Evolutionary conservation across 2,888 invertebrate species (phyloP).

Genomic region (Gibbula magus): DNA sequence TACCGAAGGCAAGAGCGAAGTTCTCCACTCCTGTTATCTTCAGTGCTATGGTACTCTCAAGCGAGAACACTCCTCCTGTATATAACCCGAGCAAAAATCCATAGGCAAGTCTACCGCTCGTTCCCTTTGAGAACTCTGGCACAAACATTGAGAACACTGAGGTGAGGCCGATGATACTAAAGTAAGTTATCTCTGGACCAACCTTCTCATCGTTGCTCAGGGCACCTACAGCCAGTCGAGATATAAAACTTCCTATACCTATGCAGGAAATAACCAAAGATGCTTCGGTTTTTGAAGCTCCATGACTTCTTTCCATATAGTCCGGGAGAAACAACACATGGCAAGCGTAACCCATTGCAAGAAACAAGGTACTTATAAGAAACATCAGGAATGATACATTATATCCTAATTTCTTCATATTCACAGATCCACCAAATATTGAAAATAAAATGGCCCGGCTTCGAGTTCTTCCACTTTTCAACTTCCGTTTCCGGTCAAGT

Average conservation of each 20-base stretch:
- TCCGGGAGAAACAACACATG: slow-evolving; percentile 1
- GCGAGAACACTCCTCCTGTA: background rate
- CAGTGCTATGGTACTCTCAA: background rate
- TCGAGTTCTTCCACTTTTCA: background rate
- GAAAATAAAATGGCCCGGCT: background rate
- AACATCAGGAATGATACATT: background rate
- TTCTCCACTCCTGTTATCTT: background rate
- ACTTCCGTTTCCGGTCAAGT: background rate
- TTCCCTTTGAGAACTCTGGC: background rate
- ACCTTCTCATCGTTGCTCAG: background rate
- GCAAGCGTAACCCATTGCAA: background rate
- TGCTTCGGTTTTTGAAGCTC: background rate
- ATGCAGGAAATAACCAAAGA: background rate
- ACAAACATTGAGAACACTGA: background rate
- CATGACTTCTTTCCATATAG: background rate
- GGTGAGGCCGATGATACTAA: background rate
- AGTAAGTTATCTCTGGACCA: background rate
- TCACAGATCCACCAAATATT: background rate
- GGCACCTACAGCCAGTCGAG: background rate
- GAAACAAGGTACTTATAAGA: background rate
- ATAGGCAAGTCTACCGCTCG: background rate
- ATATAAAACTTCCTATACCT: background rate
- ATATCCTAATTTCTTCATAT: background rate
- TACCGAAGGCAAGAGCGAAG: background rate
- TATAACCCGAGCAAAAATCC: background rate